A percentile compares a stretch with the other conserved stretches of the same genome.
Conservation (phyloP, 1,140 invertebrate genomes). For the Thrips palmi region DNA sequence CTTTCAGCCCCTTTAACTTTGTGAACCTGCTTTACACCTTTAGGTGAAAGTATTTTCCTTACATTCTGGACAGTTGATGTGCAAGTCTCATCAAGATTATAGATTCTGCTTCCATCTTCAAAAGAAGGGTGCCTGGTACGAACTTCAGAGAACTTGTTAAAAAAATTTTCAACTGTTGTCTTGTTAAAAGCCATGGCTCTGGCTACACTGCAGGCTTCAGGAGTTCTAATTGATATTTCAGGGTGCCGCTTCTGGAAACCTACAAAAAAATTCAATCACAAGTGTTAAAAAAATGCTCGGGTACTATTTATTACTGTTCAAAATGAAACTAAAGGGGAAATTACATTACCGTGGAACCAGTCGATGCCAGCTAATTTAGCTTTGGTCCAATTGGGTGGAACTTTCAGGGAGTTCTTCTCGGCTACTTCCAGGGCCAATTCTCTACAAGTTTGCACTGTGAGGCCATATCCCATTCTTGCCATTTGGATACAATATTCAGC, state of each 20-base stretch:
- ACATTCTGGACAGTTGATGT: slow-evolving; percentile 19
- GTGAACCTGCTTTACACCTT: slow-evolving; percentile 18
- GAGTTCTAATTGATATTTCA: slow-evolving; percentile 20
- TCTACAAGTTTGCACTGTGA: no score
- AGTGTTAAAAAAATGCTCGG: no score
- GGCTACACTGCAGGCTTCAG: slow-evolving; percentile 23
- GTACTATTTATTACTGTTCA: no score
- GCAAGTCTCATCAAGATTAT: slow-evolving; percentile 23
- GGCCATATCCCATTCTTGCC: no score
- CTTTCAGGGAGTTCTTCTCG: no score
- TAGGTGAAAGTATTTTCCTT: slow-evolving; percentile 19
- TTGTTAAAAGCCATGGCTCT: slow-evolving; percentile 24
- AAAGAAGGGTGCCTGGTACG: slow-evolving; percentile 9
- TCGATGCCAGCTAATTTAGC: slow-evolving; percentile 16
- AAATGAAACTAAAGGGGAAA: no score
- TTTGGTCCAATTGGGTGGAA: slow-evolving; percentile 7
- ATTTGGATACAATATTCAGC: no score
- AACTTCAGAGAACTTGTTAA: slow-evolving; percentile 17
- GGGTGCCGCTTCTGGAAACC: slow-evolving; percentile 23
- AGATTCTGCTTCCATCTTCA: slow-evolving; percentile 17
- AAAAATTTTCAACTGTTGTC: slow-evolving; percentile 20
- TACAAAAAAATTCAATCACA: no score
- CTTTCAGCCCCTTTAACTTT: slow-evolving; percentile 17
- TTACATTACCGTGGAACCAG: no score
- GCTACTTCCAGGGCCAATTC: no score